These are phyloP conservation scores for Henricia sp. DNA, from an alignment of 53 echinoderm and acorn worm species.

Conservation along the genomic window DNA sequence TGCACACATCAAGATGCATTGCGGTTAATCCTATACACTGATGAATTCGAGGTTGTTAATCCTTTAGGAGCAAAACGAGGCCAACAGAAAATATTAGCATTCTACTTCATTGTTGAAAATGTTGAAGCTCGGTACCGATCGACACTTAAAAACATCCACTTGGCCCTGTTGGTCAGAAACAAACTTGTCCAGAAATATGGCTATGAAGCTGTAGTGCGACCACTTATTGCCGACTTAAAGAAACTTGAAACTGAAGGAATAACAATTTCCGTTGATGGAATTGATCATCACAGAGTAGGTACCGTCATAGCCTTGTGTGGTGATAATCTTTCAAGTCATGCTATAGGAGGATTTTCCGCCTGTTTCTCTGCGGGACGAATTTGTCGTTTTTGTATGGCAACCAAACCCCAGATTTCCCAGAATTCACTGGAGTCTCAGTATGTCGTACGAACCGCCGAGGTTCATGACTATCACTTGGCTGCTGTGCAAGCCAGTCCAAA, in stretches of 20 bases:
- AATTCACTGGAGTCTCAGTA: constrained; percentile 19
- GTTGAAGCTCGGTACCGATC: constrained; percentile 16
- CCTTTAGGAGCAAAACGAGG: constrained; percentile 38
- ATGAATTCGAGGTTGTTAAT: constrained; percentile 46
- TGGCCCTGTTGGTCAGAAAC: constrained; percentile 28
- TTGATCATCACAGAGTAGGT: constrained; percentile 12
- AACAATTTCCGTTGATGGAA: constrained; percentile 3
- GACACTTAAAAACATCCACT: constrained; percentile 22
- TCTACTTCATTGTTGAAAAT: constrained; percentile 15
- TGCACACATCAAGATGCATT: constrained; percentile 10
- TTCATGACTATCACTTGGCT: constrained; percentile 18
- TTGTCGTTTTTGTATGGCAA: constrained; percentile 45
- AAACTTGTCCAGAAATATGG: constrained; percentile 12
- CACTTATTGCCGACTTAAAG: constrained; percentile 12
- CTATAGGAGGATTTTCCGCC: constrained; percentile 33
- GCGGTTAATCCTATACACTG: constrained; percentile 7
- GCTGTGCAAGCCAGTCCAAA: constrained; percentile 19
- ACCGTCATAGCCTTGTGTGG: background rate
- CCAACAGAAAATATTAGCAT: constrained; percentile 6
- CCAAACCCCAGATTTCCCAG: background rate
- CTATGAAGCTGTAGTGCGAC: background rate
- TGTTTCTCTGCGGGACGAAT: constrained; percentile 25
- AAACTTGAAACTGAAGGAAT: constrained; percentile 15
- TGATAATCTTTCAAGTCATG: constrained; percentile 38
- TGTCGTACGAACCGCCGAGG: background rate